phyloP scores from a whole-genome alignment of 37 sponge, comb jelly and placozoan species.

The Tethya wilhelma region DNA sequence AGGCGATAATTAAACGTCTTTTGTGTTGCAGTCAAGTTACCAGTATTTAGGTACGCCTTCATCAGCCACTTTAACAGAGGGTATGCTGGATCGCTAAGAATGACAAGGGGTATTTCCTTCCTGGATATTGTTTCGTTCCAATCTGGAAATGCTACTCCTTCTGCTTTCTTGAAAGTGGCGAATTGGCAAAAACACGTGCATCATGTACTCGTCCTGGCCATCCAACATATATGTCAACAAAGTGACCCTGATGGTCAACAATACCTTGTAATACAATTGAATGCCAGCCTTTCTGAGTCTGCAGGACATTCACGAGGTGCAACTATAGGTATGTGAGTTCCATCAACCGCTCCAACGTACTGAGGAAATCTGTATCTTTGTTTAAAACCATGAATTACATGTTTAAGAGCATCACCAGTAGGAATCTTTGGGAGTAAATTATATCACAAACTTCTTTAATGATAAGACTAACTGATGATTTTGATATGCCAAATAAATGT shows the following conservation, averaged over 20 bases:
- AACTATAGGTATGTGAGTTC: not conserved
- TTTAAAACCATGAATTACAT: too few relatives aligned
- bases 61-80: too few relatives aligned
- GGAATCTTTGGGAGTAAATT: not conserved
- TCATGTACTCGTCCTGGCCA: conserved; percentile 69
- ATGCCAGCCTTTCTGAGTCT: conserved; percentile 35
- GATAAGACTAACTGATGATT: not conserved
- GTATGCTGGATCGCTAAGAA: too few relatives aligned
- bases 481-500: not conserved
- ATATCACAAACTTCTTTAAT: not conserved
- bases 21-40: not conserved
- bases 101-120: too few relatives aligned
- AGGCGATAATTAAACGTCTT: not conserved
- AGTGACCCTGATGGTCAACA: conserved; percentile 29
- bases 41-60: too few relatives aligned
- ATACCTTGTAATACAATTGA: conserved; percentile 47
- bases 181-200: conserved; percentile 44
- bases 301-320: not conserved
- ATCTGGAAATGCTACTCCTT: not conserved
- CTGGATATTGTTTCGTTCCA: not conserved
- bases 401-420: conserved; percentile 21
- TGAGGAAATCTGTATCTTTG: too few relatives aligned
- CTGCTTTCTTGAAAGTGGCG: conserved; percentile 2
- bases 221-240: conserved; percentile 27
- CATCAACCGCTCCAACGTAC: too few relatives aligned